phyloP scores from a whole-genome alignment of 2,797 vertebrate species.

The Acanthiza pusilla region DNA sequence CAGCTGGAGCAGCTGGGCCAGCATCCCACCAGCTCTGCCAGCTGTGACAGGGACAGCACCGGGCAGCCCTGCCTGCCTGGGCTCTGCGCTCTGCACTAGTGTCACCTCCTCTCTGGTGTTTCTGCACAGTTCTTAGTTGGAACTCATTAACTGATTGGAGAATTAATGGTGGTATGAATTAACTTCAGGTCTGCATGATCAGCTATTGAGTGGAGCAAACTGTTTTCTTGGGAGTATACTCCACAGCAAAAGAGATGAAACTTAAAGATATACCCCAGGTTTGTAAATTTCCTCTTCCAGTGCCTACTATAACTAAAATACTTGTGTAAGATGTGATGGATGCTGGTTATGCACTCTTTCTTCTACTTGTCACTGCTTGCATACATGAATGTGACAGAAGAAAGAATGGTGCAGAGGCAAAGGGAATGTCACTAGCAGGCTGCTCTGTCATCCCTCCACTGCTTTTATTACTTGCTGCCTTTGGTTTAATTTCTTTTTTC shows the following conservation, averaged over 20 bases:
- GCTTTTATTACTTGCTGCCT: background rate
- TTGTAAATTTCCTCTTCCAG: background rate
- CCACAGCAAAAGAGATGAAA: background rate
- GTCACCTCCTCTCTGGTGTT: background rate
- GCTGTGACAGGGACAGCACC: rapidly evolving
- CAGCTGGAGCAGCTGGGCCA: rapidly evolving
- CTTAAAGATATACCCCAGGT: background rate
- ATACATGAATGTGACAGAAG: background rate
- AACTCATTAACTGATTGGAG: background rate
- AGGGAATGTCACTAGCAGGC: background rate
- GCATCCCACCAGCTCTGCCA: background rate
- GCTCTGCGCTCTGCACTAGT: rapidly evolving
- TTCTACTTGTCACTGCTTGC: background rate
- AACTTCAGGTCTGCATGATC: background rate
- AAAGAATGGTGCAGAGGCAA: background rate
- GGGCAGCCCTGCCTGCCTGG: background rate
- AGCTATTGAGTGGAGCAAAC: background rate
- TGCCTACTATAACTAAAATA: background rate
- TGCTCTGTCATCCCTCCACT: background rate
- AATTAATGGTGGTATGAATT: background rate
- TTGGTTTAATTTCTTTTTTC: background rate
- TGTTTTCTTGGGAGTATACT: background rate
- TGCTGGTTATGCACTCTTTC: background rate
- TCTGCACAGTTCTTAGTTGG: background rate
- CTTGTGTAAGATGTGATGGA: background rate